Conservation (phyloP, 2,888 invertebrate species). For the Tachina fera region DNA sequence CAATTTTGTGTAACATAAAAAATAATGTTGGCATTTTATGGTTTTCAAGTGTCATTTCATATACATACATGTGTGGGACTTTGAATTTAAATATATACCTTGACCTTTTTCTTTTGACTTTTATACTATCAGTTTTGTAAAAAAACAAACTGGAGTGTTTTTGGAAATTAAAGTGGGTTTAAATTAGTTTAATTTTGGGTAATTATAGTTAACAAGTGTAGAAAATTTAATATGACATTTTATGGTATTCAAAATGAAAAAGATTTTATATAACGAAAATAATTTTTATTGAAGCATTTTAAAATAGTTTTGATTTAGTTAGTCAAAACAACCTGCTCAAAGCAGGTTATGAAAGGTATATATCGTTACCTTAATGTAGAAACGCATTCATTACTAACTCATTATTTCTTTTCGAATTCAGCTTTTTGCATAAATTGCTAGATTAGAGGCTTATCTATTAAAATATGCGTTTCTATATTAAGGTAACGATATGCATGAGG, state of each 20-base stretch:
- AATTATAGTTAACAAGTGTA: conserved; percentile 36
- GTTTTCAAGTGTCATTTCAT: conserved; percentile 65
- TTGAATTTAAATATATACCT: conserved; percentile 52
- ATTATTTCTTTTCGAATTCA: too few relatives aligned
- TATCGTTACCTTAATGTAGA: too few relatives aligned
- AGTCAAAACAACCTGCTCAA: too few relatives aligned
- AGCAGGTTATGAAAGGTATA: too few relatives aligned
- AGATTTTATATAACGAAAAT: conserved; percentile 2
- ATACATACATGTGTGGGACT: conserved; percentile 53
- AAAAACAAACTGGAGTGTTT: background rate
- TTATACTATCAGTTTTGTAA: background rate
- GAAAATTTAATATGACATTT: conserved; percentile 47
- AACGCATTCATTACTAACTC: too few relatives aligned
- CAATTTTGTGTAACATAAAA: conserved; percentile 11
- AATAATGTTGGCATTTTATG: conserved; percentile 63
- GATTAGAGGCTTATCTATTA: too few relatives aligned
- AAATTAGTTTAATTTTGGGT: conserved; percentile 50
- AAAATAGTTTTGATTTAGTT: too few relatives aligned
- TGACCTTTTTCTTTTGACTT: conserved; percentile 51
- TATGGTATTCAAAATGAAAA: conserved; percentile 1
- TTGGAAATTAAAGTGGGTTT: conserved; percentile 55
- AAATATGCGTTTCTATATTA: too few relatives aligned
- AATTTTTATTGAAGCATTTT: too few relatives aligned
- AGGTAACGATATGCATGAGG: too few relatives aligned
- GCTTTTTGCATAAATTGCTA: too few relatives aligned